Evolutionary conservation across 1,140 invertebrate genomes (phyloP).

Genomic region (Heliconius congener): DNA sequence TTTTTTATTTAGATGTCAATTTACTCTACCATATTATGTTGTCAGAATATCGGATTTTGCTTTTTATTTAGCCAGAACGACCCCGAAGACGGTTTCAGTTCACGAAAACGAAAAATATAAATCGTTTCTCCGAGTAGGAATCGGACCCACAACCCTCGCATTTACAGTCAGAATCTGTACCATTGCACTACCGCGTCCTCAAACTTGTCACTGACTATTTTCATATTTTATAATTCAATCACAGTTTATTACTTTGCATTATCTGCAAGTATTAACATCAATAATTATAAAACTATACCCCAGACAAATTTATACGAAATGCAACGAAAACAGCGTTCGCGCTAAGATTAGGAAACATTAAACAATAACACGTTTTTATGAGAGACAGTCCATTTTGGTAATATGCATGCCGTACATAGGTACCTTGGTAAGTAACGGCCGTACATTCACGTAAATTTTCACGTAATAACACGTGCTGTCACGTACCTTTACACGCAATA

Average conservation of each 20-base stretch:
- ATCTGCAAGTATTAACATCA: not conserved
- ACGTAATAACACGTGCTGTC: conserved; percentile 8
- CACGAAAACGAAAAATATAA: no score
- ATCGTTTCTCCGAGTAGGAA: no score
- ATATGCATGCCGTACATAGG: not conserved
- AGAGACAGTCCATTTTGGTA: not conserved
- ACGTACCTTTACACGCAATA: not conserved
- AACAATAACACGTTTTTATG: not conserved
- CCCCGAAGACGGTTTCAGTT: no score
- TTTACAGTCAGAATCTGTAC: no score
- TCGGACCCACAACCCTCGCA: no score
- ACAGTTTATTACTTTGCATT: not conserved
- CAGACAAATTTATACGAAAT: not conserved
- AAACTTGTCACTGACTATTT: not conserved
- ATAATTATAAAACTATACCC: not conserved
- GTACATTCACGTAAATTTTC: not conserved
- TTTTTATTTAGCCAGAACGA: no score
- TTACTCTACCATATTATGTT: no score
- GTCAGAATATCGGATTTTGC: no score
- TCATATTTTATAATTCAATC: not conserved
- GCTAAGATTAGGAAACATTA: not conserved
- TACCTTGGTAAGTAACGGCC: not conserved
- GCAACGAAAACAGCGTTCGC: not conserved
- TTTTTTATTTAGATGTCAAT: no score
- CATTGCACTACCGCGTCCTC: no score